Conservation (phyloP, 2,113 vertebrate species). For the Thomomys bottae region DNA sequence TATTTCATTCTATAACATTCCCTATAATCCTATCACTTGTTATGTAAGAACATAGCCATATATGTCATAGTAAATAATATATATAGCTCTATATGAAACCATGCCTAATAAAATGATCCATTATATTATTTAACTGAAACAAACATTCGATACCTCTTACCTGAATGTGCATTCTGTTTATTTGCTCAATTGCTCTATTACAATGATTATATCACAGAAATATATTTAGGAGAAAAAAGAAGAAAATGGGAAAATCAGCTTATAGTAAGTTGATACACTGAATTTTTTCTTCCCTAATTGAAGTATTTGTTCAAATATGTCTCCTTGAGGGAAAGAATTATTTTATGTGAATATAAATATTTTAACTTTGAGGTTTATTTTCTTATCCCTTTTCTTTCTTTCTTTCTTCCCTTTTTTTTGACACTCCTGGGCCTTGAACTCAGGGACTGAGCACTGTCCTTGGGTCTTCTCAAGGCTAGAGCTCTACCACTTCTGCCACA, state of each 20-base stretch:
- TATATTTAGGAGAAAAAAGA: constrained; percentile 3
- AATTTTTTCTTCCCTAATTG: no score
- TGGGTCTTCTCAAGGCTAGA: no score
- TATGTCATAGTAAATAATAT: constrained; percentile 3
- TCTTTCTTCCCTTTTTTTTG: no score
- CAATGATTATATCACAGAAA: background rate
- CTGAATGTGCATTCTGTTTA: background rate
- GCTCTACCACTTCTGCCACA: no score
- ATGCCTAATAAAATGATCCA: constrained; percentile 29
- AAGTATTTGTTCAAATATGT: no score
- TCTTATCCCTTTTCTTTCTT: no score
- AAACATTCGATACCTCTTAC: constrained; percentile 1
- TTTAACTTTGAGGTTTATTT: no score
- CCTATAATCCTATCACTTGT: background rate
- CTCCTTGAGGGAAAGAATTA: no score
- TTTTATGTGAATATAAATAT: no score
- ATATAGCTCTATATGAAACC: background rate
- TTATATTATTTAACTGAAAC: background rate
- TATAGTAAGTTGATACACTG: background rate
- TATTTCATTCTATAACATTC: background rate
- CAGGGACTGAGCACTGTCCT: no score
- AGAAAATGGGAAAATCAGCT: background rate
- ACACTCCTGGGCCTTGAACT: no score
- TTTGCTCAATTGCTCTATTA: constrained; percentile 21
- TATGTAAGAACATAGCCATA: background rate